Evolutionary conservation across 2,113 vertebrate genomes (phyloP), one percentile per base, ranked within the genome.

Genomic region (Vanacampus margaritifer): DNA sequence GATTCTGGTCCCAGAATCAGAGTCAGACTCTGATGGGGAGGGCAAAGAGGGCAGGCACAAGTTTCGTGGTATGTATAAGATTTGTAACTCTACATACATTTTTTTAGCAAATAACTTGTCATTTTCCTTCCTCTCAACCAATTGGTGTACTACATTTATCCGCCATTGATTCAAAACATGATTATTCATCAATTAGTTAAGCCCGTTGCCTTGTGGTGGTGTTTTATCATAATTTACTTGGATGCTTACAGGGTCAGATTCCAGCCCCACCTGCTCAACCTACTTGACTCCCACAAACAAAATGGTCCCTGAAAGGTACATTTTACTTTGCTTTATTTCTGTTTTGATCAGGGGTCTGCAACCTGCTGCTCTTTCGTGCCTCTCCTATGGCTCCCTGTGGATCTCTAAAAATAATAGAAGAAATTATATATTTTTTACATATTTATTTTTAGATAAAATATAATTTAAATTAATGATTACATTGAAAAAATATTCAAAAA

Each of bases 1-100:
- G 41, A 87, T 81, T 7, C 81, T 93, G 53, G 91, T 90, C 6
- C 86, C 94, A 65, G 93, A 91, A 73, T 93, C 92, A 46, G 94
- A 95, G 59, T 93, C 91, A 0, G 94, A 94, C 28, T 93, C 93
- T n/a, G 94, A 95, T 56, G 86, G 76, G 58, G 92, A 93, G 69
- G 77, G 35, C 60, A 75, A n/a, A 57, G 69, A 75, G 13, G 56
- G 59, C 64, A 61, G 64, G 62, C 57, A 0, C 8, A 85, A 73
- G 28, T 3, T 59, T 61, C 16, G 57, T n/a, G 83, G 84, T 89
- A 79, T 65, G 72, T 70, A 59, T 19, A 63, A 43, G 19, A n/a
- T 10, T 36, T 53, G 6, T 48, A 53, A 58, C 19, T 14, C 21
- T 9, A 1, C 26, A 17, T 9, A 10, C 0, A 63, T 43, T 26